Evolutionary conservation across 2,113 vertebrate species (phyloP).

Genomic region (Triplophysa siluroides): DNA sequence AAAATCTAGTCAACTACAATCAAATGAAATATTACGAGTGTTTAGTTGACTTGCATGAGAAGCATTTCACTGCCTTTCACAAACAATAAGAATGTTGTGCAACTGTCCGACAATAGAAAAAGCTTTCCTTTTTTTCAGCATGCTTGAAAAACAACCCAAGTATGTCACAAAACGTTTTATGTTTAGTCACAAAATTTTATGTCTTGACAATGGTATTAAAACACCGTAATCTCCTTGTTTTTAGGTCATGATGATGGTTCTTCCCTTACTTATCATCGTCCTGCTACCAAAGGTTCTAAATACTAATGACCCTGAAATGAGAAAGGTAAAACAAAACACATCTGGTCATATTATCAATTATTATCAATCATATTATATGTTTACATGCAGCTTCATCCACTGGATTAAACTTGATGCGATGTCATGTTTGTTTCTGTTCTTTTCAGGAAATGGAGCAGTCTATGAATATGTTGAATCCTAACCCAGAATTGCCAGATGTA

Average conservation of each 20-base stretch:
- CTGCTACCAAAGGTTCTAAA: constrained; percentile 97
- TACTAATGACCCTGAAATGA: constrained; percentile 98
- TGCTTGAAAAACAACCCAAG: no score
- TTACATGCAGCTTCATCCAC: neutral
- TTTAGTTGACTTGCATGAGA: no score
- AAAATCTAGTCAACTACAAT: no score
- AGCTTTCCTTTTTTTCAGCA: no score
- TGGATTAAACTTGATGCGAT: neutral
- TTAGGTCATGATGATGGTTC: constrained; percentile 98
- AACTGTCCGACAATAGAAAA: no score
- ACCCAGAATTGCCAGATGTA: constrained; percentile 96
- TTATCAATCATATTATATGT: neutral
- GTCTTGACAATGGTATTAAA: neutral
- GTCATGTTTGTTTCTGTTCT: neutral
- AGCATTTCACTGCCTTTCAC: no score
- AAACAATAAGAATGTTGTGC: no score
- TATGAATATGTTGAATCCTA: constrained; percentile 99
- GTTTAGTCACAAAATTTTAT: no score
- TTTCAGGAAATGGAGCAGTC: constrained; percentile 98
- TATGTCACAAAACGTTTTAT: neutral
- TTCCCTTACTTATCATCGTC: constrained; percentile 95
- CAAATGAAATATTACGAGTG: neutral
- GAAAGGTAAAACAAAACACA: constrained; percentile 80
- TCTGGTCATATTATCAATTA: neutral
- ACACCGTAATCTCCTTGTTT: neutral